Percentiles rank a stretch among this genome's conserved stretches.
Conservation (phyloP, 2,797 vertebrate species). For the Zenarchopterus dispar region DNA sequence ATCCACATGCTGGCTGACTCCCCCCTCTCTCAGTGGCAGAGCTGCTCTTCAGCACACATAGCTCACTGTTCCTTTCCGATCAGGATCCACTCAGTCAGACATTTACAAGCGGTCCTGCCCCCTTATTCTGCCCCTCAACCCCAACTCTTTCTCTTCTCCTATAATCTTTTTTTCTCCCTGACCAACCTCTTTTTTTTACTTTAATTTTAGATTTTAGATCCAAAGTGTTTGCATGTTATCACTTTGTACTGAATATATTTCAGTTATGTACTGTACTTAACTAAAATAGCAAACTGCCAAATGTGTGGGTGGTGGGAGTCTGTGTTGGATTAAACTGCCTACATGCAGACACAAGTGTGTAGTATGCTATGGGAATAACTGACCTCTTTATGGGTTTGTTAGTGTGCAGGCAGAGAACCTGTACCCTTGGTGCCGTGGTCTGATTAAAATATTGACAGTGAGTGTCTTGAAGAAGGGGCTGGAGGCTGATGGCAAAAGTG, state of each 20-base stretch:
- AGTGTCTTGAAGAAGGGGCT: slow-evolving; percentile 29
- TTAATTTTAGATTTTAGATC: slow-evolving; percentile 2
- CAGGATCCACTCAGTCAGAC: slow-evolving; percentile 54
- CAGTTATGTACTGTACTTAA: slow-evolving; percentile 16
- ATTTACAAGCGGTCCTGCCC: slow-evolving; percentile 15
- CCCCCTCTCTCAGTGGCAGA: slow-evolving; percentile 50
- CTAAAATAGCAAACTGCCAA: slow-evolving; percentile 32
- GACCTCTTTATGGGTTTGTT: slow-evolving; percentile 59
- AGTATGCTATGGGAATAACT: slow-evolving; percentile 60
- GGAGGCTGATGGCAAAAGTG: slow-evolving; percentile 27
- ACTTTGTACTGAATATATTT: slow-evolving; percentile 28
- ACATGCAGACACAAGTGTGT: slow-evolving; percentile 45
- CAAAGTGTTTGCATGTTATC: slow-evolving; percentile 30
- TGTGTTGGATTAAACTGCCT: slow-evolving; percentile 52
- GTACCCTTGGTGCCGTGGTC: slow-evolving; percentile 22
- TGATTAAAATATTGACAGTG: slow-evolving; percentile 30
- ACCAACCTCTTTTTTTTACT: not conserved
- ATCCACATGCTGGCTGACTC: too few relatives aligned
- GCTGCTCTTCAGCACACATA: slow-evolving; percentile 57
- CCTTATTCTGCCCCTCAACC: slow-evolving; percentile 10
- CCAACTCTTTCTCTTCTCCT: not conserved
- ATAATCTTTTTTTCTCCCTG: not conserved
- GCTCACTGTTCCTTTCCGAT: slow-evolving; percentile 64
- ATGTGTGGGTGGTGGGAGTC: slow-evolving; percentile 41
- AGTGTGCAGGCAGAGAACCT: slow-evolving; percentile 41